These are phyloP conservation scores for Palythoa grandiflora DNA, from an alignment of 92 coral and sea anemone genomes.

Conservation along the genomic window DNA sequence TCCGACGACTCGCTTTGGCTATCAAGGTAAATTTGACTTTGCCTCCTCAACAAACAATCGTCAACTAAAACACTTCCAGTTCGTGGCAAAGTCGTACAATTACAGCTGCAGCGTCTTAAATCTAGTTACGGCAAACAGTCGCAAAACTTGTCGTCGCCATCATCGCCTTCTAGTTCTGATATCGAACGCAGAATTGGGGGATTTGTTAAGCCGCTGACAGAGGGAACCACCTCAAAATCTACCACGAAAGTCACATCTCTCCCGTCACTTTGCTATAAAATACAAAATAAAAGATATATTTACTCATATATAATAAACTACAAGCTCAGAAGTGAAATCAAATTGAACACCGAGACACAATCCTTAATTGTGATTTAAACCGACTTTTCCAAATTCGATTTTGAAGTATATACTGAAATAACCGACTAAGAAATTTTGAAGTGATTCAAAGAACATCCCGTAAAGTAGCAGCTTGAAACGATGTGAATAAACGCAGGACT, in stretches of 20 bases:
- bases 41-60: conserved; percentile 16
- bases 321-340: conserved; percentile 7
- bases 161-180: conserved; percentile 11
- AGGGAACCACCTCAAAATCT: conserved; percentile 8
- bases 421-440: neutral
- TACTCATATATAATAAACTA: neutral
- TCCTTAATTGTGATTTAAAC: conserved; percentile 13
- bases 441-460: conserved; percentile 25
- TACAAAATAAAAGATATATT: neutral
- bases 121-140: conserved; percentile 23
- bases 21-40: neutral
- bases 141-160: neutral
- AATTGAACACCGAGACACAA: conserved; percentile 5
- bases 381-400: conserved; percentile 1
- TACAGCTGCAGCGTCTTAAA: neutral
- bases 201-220: conserved; percentile 14
- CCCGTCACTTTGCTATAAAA: conserved; percentile 28
- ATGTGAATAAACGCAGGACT: conserved; percentile 37
- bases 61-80: conserved; percentile 4
- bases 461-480: conserved; percentile 33
- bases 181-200: conserved; percentile 19
- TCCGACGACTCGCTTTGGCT: neutral
- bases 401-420: conserved; percentile 2
- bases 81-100: conserved; percentile 23
- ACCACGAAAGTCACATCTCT: conserved; percentile 19